These are phyloP conservation scores for Borostomias antarcticus DNA, from an alignment of 2,797 vertebrate genomes.

Conservation along the genomic window DNA sequence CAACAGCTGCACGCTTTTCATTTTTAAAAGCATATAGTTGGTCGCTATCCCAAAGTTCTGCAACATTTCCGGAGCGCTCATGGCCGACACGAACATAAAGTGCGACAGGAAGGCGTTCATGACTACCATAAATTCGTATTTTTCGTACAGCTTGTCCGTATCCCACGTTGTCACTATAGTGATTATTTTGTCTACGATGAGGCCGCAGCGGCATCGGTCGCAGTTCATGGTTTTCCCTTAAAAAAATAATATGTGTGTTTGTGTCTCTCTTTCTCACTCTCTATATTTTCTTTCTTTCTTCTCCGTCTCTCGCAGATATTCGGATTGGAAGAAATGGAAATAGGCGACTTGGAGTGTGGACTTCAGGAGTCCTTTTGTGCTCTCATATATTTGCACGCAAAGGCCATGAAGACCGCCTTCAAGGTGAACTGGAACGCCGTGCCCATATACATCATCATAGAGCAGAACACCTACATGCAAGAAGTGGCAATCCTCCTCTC, in stretches of 20 bases:
- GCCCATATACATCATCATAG: background rate
- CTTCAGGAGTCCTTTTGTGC: background rate
- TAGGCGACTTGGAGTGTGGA: background rate
- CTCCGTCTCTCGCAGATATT: background rate
- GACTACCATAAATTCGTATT: background rate
- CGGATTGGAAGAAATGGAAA: conserved; percentile 1
- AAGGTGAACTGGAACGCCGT: background rate
- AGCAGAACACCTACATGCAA: background rate
- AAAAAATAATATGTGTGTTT: no score
- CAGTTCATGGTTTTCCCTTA: no score
- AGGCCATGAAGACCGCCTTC: conserved; percentile 1
- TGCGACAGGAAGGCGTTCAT: background rate
- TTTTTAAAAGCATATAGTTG: background rate
- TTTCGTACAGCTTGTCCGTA: background rate
- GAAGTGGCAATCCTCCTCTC: background rate
- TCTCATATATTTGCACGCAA: conserved; percentile 1
- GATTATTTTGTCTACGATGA: background rate
- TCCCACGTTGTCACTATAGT: conserved; percentile 2
- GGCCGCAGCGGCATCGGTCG: background rate
- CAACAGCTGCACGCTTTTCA: no score
- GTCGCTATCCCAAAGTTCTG: background rate
- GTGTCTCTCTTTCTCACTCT: no score
- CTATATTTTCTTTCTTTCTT: no score
- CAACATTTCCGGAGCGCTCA: background rate
- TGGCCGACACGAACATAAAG: background rate